These are phyloP conservation scores for Fregetta grallaria DNA, from an alignment of 2,113 vertebrate species.

Conservation along the genomic window DNA sequence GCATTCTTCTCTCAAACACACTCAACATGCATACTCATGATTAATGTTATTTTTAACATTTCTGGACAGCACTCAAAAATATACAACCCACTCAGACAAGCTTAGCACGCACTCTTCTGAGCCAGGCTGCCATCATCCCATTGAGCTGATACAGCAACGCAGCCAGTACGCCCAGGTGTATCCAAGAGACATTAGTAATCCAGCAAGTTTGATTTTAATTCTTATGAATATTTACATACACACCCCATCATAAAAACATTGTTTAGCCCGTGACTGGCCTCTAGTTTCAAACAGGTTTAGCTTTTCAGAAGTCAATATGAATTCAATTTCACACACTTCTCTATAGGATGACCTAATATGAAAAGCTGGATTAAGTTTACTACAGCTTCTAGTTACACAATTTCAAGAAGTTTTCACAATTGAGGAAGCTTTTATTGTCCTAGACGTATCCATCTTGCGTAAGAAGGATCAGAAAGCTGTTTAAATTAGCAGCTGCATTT, in stretches of 20 bases:
- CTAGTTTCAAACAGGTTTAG: not conserved
- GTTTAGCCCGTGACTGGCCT: not conserved
- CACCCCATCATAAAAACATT: not conserved
- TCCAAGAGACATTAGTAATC: not conserved
- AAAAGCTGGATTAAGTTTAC: not conserved
- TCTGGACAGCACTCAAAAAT: constrained; percentile 37
- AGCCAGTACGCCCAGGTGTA: not conserved
- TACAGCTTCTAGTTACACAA: not conserved
- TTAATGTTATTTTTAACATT: constrained; percentile 60
- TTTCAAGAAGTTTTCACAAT: not conserved
- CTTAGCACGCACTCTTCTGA: not conserved
- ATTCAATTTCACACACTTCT: not conserved
- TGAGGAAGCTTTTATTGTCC: not conserved
- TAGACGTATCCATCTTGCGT: not conserved
- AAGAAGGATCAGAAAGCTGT: constrained; percentile 8
- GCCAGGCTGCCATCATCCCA: not conserved
- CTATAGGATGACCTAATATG: not conserved
- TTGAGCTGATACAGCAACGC: rapidly evolving
- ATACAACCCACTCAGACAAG: not conserved
- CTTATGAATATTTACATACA: not conserved
- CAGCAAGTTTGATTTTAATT: not conserved
- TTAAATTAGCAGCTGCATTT: not conserved
- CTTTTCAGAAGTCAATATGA: not conserved
- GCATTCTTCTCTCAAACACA: constrained; percentile 40
- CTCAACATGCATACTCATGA: not conserved